phyloP scores from a whole-genome alignment of 2,113 vertebrate species.

The Ivindomyrus marchei region DNA sequence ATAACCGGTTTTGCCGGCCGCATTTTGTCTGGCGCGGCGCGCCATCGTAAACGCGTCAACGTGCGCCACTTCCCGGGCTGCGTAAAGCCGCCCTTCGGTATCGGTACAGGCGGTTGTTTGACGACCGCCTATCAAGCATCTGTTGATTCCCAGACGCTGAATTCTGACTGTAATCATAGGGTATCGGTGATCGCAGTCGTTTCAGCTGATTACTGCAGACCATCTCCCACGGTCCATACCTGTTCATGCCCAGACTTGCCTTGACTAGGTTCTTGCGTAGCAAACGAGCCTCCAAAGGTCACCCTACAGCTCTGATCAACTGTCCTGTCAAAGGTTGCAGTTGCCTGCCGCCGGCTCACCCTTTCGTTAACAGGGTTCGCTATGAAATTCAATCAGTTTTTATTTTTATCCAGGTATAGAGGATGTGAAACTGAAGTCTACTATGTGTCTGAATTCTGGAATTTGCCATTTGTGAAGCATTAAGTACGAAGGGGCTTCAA shows the following conservation, averaged over 20 bases:
- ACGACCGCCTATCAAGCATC: background rate
- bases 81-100: background rate
- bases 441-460: background rate
- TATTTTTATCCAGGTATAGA: background rate
- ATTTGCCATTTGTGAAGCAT: background rate
- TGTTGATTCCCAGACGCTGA: background rate
- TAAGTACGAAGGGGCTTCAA: background rate
- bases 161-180: background rate
- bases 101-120: background rate
- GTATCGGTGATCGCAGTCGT: background rate
- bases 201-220: background rate
- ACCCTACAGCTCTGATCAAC: background rate
- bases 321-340: background rate
- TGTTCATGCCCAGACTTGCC: slow-evolving; percentile 13
- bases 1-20: background rate
- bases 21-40: background rate
- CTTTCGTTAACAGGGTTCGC: background rate
- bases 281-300: background rate
- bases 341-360: background rate
- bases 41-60: background rate
- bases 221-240: background rate
- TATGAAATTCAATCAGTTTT: background rate
- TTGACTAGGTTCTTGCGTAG: background rate
- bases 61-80: background rate
- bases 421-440: background rate